Percentiles rank a stretch among this genome's conserved stretches.
phyloP scores from a whole-genome alignment of 1,140 invertebrate genomes.

The Cydia fagiglandana region DNA sequence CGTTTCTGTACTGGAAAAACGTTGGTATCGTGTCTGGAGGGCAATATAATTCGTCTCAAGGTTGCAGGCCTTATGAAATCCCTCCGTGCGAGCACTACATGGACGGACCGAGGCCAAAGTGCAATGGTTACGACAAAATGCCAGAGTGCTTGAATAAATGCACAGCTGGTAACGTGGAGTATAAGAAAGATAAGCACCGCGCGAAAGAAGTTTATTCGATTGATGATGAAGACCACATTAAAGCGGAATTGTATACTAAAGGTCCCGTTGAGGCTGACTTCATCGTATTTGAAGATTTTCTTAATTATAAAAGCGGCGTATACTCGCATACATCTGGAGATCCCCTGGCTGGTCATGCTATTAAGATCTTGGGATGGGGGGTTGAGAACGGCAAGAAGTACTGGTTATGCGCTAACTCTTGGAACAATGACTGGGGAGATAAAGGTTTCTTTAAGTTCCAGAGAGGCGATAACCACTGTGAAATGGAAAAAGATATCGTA shows the following conservation, averaged over 20 bases:
- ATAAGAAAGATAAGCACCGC: neutral
- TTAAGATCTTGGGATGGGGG: neutral
- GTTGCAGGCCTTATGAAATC: neutral
- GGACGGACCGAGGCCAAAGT: neutral
- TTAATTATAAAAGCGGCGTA: constrained; percentile 84
- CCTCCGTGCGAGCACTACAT: neutral
- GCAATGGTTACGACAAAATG: neutral
- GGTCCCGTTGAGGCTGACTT: neutral
- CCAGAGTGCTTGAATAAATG: neutral
- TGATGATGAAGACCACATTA: neutral
- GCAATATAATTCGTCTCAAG: constrained; percentile 80
- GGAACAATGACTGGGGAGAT: constrained; percentile 87
- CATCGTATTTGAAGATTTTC: constrained; percentile 90
- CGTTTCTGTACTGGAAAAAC: constrained; percentile 78
- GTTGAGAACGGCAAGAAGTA: constrained; percentile 80
- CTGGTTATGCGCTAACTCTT: constrained; percentile 81
- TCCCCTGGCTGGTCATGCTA: constrained; percentile 81
- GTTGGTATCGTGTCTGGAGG: constrained; percentile 89
- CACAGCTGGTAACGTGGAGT: neutral
- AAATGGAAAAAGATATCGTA: constrained; percentile 86
- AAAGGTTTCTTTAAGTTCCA: constrained; percentile 91
- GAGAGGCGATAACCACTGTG: constrained; percentile 88
- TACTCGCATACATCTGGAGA: constrained; percentile 80
- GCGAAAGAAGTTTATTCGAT: neutral
- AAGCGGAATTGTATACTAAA: neutral